Evolutionary conservation across 2,888 invertebrate genomes (phyloP).

Genomic region (Coremacera marginata): DNA sequence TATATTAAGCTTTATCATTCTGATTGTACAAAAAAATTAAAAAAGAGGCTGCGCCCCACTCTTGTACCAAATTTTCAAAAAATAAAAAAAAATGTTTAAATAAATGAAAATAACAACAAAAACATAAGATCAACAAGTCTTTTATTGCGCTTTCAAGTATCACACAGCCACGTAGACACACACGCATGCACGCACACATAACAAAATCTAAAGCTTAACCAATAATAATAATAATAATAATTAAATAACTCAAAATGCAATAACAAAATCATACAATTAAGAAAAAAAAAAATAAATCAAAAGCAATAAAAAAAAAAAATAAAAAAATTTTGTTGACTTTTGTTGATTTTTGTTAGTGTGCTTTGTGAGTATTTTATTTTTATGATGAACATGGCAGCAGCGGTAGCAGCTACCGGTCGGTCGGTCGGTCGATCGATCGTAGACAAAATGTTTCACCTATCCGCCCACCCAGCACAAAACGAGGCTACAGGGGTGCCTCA

Average conservation of each 20-base stretch:
- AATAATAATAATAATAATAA: neutral
- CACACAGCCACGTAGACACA: neutral
- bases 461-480: neutral
- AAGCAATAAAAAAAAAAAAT: neutral
- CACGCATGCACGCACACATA: neutral
- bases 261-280: neutral
- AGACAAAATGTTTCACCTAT: neutral
- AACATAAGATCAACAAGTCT: neutral
- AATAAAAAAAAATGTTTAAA: neutral
- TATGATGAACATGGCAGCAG: neutral
- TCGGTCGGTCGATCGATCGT: neutral
- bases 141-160: neutral
- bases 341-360: neutral
- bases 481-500: conserved; percentile 3
- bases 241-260: neutral
- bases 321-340: neutral
- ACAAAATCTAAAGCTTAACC: neutral
- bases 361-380: neutral
- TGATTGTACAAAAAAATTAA: too few relatives aligned
- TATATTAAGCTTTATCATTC: too few relatives aligned
- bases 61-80: neutral
- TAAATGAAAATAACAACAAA: neutral
- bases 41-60: too few relatives aligned
- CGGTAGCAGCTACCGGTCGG: neutral
- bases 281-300: neutral